These are phyloP conservation scores for Cepaea nemoralis DNA, from an alignment of 1,140 invertebrate species.

Conservation along the genomic window DNA sequence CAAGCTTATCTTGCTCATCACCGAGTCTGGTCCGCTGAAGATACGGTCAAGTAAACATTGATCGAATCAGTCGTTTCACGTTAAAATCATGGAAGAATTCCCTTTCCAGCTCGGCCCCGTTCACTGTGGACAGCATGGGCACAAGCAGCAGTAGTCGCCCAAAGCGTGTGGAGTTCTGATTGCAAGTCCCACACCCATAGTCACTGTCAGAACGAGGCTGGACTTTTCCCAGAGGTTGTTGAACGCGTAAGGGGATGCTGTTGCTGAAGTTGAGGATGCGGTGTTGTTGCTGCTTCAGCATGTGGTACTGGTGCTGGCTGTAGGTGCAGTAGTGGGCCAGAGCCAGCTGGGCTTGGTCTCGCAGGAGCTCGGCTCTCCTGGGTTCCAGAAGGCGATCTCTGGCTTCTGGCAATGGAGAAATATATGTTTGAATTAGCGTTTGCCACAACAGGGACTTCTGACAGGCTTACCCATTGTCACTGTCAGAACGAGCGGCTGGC, in stretches of 20 bases:
- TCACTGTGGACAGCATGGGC: constrained; percentile 79
- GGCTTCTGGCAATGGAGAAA: constrained; percentile 3
- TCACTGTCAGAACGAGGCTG: not conserved
- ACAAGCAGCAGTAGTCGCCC: constrained; percentile 85
- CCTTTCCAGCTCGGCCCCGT: constrained; percentile 82
- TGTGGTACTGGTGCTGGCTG: constrained; percentile 11
- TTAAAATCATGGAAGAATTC: constrained; percentile 88
- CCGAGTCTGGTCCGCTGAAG: too few species aligned
- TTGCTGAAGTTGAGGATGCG: not conserved
- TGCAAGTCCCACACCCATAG: not conserved
- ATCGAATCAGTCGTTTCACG: constrained; percentile 32
- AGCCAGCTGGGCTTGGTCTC: constrained; percentile 84
- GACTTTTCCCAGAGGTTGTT: not conserved
- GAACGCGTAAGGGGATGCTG: not conserved
- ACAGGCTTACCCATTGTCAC: too few species aligned
- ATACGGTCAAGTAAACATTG: constrained; percentile 29
- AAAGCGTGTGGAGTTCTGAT: constrained; percentile 79
- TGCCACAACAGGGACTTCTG: too few species aligned
- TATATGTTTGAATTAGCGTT: too few species aligned
- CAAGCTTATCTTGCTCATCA: too few species aligned
- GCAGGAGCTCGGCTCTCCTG: constrained; percentile 78
- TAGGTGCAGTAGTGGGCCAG: constrained; percentile 73
- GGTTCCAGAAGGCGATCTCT: constrained; percentile 76
- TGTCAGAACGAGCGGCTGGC: too few species aligned
- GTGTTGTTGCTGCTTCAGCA: not conserved